Conservation (phyloP, 2,888 invertebrate genomes). For the Eupeodes latifasciatus region DNA sequence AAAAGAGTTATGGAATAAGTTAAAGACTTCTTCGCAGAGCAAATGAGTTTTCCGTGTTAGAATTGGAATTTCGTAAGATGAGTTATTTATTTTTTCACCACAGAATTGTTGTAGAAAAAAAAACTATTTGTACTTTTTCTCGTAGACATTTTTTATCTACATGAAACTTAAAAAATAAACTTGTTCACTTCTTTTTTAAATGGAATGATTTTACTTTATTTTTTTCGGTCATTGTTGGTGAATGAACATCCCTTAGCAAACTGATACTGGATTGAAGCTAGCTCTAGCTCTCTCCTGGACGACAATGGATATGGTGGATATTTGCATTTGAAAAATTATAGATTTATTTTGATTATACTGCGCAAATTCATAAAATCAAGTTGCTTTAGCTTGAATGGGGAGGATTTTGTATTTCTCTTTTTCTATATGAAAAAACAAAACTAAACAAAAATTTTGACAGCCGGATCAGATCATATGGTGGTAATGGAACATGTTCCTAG, state of each 20-base stretch:
- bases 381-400: constrained; percentile 6
- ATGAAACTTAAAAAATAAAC: background rate
- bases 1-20: constrained; percentile 46
- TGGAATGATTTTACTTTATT: constrained; percentile 37
- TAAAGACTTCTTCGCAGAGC: background rate
- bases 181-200: constrained; percentile 16
- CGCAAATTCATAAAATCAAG: constrained; percentile 62
- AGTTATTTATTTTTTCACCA: background rate
- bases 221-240: constrained; percentile 27
- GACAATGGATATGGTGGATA: background rate
- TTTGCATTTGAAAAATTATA: constrained; percentile 36
- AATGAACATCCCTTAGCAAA: constrained; percentile 62
- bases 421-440: constrained; percentile 1
- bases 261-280: constrained; percentile 25
- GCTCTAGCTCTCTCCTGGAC: constrained; percentile 14
- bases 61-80: constrained; percentile 5
- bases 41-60: background rate
- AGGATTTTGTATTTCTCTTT: background rate
- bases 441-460: constrained; percentile 61
- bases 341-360: constrained; percentile 64
- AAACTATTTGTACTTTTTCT: constrained; percentile 61
- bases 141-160: constrained; percentile 49
- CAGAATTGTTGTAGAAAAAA: constrained; percentile 7
- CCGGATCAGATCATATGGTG: constrained; percentile 36
- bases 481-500: background rate